These are phyloP conservation scores for Takifugu bimaculatus DNA, from an alignment of 2,113 vertebrate genomes.

Conservation along the genomic window DNA sequence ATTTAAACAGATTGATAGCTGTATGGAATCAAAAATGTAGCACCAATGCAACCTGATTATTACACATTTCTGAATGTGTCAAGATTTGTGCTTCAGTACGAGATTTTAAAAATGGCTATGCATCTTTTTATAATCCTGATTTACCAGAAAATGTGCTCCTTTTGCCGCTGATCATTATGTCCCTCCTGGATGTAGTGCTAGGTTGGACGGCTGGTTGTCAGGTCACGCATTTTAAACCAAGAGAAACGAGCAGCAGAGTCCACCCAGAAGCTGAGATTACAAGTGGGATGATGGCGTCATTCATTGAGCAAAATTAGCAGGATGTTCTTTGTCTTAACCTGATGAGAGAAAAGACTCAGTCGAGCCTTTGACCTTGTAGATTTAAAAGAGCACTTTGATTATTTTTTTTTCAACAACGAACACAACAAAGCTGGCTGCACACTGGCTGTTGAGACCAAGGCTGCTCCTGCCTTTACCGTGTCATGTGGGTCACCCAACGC, in stretches of 20 bases:
- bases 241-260: constrained; percentile 7
- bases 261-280: constrained; percentile 52
- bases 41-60: no score
- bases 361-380: constrained; percentile 52
- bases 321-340: constrained; percentile 50
- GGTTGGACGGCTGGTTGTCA: constrained; percentile 16
- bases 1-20: no score
- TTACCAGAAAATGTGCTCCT: not conserved
- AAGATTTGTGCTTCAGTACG: no score
- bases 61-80: no score
- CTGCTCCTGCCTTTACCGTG: constrained; percentile 29
- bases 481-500: constrained; percentile 38
- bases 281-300: constrained; percentile 60
- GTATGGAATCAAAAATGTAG: no score
- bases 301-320: constrained; percentile 47
- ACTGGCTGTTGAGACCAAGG: constrained; percentile 27
- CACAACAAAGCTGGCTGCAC: constrained; percentile 62
- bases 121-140: no score
- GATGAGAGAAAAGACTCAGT: constrained; percentile 45
- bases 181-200: constrained; percentile 30
- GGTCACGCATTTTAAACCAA: constrained; percentile 54
- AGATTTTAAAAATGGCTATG: no score
- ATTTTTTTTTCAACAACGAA: constrained; percentile 55
- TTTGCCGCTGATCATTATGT: constrained; percentile 9
- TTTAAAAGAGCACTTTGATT: constrained; percentile 69